Evolutionary conservation across 2,113 vertebrate genomes (phyloP).

Genomic region (Phalacrocorax carbo): DNA sequence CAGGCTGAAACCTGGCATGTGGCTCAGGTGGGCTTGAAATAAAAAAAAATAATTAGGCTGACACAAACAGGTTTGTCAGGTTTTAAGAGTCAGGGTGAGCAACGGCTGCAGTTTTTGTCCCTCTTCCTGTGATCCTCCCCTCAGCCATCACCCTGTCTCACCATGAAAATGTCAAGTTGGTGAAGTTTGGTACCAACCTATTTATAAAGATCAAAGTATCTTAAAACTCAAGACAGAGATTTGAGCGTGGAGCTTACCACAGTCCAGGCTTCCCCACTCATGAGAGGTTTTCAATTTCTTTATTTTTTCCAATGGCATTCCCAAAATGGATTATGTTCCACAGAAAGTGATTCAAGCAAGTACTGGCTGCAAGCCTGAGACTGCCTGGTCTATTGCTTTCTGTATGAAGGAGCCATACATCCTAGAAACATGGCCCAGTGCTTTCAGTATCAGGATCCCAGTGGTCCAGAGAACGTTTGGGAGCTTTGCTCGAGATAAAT

Average conservation of each 20-base stretch:
- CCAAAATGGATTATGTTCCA: neutral
- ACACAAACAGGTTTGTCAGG: neutral
- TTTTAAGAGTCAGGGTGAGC: neutral
- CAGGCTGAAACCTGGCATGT: neutral
- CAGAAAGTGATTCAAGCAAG: neutral
- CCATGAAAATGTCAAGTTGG: accelerated
- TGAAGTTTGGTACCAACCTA: neutral
- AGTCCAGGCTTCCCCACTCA: neutral
- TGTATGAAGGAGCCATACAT: neutral
- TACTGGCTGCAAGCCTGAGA: neutral
- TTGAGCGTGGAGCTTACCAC: neutral
- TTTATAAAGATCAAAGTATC: neutral
- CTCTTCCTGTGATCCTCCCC: neutral
- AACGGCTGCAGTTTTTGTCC: neutral
- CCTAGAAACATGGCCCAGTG: neutral
- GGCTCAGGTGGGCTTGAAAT: neutral
- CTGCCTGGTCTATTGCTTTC: neutral
- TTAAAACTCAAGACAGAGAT: neutral
- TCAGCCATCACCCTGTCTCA: neutral
- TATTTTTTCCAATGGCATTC: neutral
- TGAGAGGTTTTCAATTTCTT: neutral
- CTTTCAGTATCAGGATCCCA: neutral
- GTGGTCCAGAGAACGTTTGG: neutral
- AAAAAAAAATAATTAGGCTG: neutral
- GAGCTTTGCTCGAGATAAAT: neutral